Evolutionary conservation across 1,140 invertebrate species (phyloP).

Genomic region (Eriosoma lanigerum): DNA sequence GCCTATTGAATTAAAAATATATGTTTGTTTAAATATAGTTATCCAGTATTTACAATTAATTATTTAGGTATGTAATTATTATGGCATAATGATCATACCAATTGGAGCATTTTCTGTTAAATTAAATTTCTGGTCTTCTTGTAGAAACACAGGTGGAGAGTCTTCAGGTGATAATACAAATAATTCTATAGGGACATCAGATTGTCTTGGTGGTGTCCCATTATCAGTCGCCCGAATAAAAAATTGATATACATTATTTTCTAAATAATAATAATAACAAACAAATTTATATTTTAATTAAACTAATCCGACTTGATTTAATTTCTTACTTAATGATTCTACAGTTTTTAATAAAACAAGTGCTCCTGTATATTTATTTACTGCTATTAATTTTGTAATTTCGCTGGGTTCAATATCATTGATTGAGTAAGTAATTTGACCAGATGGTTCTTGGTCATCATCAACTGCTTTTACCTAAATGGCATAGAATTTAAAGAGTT

Average conservation of each 20-base stretch:
- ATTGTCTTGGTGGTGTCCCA: conserved; percentile 69
- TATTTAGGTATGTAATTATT: neutral
- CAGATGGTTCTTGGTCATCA: conserved; percentile 51
- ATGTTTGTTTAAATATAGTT: neutral
- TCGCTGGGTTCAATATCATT: conserved; percentile 67
- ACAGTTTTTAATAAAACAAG: conserved; percentile 67
- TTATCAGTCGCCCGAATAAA: conserved; percentile 84
- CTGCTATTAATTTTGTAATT: conserved; percentile 66
- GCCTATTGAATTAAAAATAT: conserved; percentile 57
- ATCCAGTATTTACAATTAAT: neutral
- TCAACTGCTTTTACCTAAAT: conserved; percentile 52
- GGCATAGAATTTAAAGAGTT: neutral
- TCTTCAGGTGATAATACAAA: conserved; percentile 72
- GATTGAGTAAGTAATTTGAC: conserved; percentile 70
- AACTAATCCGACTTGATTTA: conserved; percentile 29
- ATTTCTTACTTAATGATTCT: conserved; percentile 62
- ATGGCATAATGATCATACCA: conserved; percentile 58
- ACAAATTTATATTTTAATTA: conserved; percentile 7
- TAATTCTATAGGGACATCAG: conserved; percentile 78
- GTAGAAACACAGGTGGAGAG: conserved; percentile 71
- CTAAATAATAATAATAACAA: conserved; percentile 65
- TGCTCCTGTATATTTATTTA: conserved; percentile 71
- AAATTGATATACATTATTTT: conserved; percentile 80
- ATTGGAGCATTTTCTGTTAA: conserved; percentile 74
- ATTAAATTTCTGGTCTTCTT: conserved; percentile 74